Evolutionary conservation across 2,113 vertebrate genomes (phyloP).

Genomic region (Festucalex cinctus): DNA sequence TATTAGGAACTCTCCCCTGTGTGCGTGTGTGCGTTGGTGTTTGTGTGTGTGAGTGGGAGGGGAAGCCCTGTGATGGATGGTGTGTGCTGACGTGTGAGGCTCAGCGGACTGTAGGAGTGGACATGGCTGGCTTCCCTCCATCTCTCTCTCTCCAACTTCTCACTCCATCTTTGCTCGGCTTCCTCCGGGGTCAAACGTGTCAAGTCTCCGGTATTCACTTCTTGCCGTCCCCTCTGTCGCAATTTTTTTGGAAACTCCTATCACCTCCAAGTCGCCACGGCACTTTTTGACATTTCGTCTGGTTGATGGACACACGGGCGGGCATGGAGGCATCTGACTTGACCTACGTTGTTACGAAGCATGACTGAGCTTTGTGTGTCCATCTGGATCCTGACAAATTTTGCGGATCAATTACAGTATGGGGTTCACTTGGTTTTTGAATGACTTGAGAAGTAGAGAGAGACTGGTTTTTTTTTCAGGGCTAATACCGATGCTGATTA

Average conservation of each 20-base stretch:
- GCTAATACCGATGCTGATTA: too few species aligned
- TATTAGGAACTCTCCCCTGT: slow-evolving; percentile 53
- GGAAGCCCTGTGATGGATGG: slow-evolving; percentile 64
- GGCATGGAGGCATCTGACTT: slow-evolving; percentile 38
- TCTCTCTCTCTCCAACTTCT: slow-evolving; percentile 47
- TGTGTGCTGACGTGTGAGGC: slow-evolving; percentile 66
- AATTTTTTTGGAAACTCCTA: background rate
- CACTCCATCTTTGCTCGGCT: slow-evolving; percentile 59
- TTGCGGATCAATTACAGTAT: background rate
- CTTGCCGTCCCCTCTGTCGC: slow-evolving; percentile 7
- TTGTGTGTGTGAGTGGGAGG: slow-evolving; percentile 35
- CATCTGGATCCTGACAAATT: slow-evolving; percentile 1
- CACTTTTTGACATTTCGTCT: slow-evolving; percentile 47
- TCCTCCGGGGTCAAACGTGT: slow-evolving; percentile 66
- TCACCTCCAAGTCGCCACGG: slow-evolving; percentile 10
- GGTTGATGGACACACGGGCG: slow-evolving; percentile 39
- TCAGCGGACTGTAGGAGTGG: slow-evolving; percentile 69
- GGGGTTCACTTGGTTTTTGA: too few species aligned
- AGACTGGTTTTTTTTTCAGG: too few species aligned
- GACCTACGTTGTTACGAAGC: background rate
- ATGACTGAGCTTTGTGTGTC: slow-evolving; percentile 21
- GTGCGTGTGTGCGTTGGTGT: slow-evolving; percentile 14
- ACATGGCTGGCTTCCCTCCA: slow-evolving; percentile 65
- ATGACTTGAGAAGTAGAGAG: too few species aligned
- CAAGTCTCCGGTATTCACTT: slow-evolving; percentile 43